Base-by-base conservation (phyloP, 2,888 invertebrate species). In the Brachyptera putata region DNA sequence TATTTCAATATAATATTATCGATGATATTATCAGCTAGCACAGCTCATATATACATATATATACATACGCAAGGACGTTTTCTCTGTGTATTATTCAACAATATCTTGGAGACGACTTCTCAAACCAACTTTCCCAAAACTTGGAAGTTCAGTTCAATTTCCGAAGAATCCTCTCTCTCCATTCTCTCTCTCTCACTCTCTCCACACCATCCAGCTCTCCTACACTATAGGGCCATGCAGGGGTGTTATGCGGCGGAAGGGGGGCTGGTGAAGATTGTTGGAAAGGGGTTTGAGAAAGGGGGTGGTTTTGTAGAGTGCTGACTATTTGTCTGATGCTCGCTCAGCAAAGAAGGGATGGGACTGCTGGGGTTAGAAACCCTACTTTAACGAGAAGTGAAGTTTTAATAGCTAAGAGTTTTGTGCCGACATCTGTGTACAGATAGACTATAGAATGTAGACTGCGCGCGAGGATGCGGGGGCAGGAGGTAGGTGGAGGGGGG, bases 241-340 rank as follows among this genome's bases (percentile, higher is more conserved):
- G 16, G 5, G 3, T 11, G 43, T 43, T 18, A 16, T 2, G 14
- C 5, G 39, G 13, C 39, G 39, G 14, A 39, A 14, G 5, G 16
- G 18, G 43, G 18, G 16, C 21, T 16, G 43, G 18, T 43, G 43
- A 21, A 21, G 18, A 3, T 3, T 16, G 43, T 11, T 2, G 43
- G 5, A 11, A 2, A 21, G 21, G 4, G 43, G 43, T 11, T 18
- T n/a, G 18, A 18, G 43, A 14, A 14, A 14, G 14, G 39, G 39
- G 39, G 39, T 14, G 14, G 39, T 39, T 14, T 39, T 11, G 43
- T 21, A 18, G 43, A 43, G 43, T 43, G 43, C 43, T 43, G 43
- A 43, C 43, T 43, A 43, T 43, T 43, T 43, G 43, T 43, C 43
- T 43, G n/a, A n/a, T n/a, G 43, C 43, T 43, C 43, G 21, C 43